Conservation (phyloP, 2,797 vertebrate genomes). For the Clarias fuscus region DNA sequence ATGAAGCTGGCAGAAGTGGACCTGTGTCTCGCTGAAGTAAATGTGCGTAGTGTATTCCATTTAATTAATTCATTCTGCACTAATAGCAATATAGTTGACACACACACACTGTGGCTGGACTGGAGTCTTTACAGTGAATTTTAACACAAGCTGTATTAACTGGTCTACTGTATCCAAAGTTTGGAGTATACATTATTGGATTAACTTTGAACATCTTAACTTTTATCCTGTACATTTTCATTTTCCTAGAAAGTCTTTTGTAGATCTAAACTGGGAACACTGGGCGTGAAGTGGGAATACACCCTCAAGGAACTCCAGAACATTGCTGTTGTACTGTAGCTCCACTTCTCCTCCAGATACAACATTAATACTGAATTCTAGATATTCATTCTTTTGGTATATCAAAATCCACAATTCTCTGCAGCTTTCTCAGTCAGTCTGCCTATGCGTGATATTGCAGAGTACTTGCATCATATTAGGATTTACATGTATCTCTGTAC, state of each 20-base stretch:
- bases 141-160: background rate
- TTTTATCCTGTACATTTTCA: background rate
- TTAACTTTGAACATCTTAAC: background rate
- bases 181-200: background rate
- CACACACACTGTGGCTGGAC: background rate
- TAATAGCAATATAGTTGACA: constrained; percentile 32
- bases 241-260: background rate
- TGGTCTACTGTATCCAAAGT: background rate
- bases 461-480: background rate
- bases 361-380: background rate
- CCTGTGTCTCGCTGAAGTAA: constrained; percentile 11
- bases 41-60: constrained; percentile 35
- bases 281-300: too few species aligned
- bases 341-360: background rate
- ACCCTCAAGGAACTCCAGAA: background rate
- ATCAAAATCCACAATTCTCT: background rate
- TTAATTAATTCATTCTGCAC: constrained; percentile 28
- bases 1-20: constrained; percentile 20
- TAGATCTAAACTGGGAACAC: background rate
- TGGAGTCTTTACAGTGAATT: constrained; percentile 16
- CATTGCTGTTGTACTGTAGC: background rate
- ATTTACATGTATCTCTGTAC: background rate
- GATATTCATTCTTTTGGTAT: background rate
- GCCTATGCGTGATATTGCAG: background rate
- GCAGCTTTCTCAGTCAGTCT: background rate